These are phyloP conservation scores for Pangasius macronema DNA, from an alignment of 2,797 vertebrate genomes.

Conservation along the genomic window DNA sequence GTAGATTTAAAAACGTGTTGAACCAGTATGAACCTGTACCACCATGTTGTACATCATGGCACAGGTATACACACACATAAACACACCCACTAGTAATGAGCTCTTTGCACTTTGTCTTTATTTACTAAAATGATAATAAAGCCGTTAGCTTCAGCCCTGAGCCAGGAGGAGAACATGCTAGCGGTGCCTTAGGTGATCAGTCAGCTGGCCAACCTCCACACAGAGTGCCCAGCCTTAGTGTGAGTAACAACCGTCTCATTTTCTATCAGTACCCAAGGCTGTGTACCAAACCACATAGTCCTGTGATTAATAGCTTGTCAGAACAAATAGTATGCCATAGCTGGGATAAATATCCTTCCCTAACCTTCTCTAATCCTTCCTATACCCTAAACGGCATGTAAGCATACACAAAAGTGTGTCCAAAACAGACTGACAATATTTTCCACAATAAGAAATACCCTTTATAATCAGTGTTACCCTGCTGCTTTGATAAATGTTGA, in stretches of 20 bases:
- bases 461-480: not conserved
- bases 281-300: not conserved
- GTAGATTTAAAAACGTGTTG: not conserved
- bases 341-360: not conserved
- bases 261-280: not conserved
- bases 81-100: too few relatives aligned
- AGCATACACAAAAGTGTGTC: not conserved
- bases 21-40: not conserved
- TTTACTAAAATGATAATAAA: not conserved
- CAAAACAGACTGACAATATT: not conserved
- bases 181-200: not conserved
- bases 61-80: too few relatives aligned
- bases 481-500: not conserved
- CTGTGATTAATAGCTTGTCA: not conserved
- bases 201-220: too few relatives aligned
- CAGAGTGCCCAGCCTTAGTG: not conserved
- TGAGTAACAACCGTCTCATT: not conserved
- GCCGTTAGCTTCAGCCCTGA: not conserved
- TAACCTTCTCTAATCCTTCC: not conserved
- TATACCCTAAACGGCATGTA: not conserved
- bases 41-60: not conserved
- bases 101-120: too few relatives aligned
- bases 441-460: not conserved
- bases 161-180: not conserved
- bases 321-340: not conserved